phyloP scores from a whole-genome alignment of 1,140 invertebrate species.

The Ephestia elutella region DNA sequence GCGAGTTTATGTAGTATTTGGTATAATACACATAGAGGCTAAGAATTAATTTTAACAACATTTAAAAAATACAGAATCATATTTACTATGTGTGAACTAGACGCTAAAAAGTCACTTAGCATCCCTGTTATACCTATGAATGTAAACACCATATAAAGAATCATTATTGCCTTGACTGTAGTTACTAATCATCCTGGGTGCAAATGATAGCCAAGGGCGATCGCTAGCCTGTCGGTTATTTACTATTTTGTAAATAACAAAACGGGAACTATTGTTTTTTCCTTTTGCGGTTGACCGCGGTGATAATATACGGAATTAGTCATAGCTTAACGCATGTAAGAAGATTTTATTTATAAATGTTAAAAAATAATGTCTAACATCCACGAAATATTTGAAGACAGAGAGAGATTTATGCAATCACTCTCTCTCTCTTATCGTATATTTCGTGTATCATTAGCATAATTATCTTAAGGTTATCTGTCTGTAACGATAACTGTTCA shows the following conservation, averaged over 20 bases:
- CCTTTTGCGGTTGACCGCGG: neutral
- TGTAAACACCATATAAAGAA: conserved; percentile 62
- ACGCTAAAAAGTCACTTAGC: conserved; percentile 48
- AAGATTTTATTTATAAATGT: too few relatives aligned
- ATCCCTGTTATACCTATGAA: conserved; percentile 36
- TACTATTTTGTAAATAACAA: conserved; percentile 17
- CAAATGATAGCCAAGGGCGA: conserved; percentile 58
- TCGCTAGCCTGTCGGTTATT: too few relatives aligned
- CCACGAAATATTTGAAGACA: too few relatives aligned
- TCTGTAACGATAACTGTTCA: too few relatives aligned
- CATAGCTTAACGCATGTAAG: too few relatives aligned
- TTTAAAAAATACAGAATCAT: neutral
- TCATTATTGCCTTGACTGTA: conserved; percentile 59
- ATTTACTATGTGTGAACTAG: conserved; percentile 16
- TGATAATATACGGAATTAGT: neutral
- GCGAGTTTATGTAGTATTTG: too few relatives aligned
- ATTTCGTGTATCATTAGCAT: too few relatives aligned
- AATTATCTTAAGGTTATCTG: too few relatives aligned
- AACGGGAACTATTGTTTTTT: neutral
- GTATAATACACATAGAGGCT: too few relatives aligned
- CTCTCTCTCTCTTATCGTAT: too few relatives aligned
- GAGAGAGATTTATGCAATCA: too few relatives aligned
- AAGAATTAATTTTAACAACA: neutral
- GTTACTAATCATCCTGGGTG: conserved; percentile 49
- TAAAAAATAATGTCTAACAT: too few relatives aligned